These are phyloP conservation scores for Lophius americanus DNA, from an alignment of 2,797 vertebrate genomes.

Conservation along the genomic window DNA sequence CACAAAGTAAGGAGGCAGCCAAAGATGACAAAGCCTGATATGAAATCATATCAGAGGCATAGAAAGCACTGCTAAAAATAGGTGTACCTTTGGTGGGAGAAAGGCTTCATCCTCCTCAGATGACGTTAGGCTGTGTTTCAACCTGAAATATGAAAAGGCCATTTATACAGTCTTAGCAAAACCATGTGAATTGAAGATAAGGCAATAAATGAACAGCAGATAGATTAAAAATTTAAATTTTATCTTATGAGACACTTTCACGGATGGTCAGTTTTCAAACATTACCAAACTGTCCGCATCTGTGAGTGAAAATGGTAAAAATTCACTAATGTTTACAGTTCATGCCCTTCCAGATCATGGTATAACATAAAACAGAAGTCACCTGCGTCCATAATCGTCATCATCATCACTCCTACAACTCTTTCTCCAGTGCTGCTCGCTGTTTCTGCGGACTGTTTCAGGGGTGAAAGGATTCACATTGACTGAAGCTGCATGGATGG, in stretches of 20 bases:
- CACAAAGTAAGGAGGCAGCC: constrained; percentile 54
- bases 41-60: constrained; percentile 41
- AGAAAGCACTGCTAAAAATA: constrained; percentile 50
- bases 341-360: background rate
- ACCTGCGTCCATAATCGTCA: constrained; percentile 71
- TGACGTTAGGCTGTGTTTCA: constrained; percentile 78
- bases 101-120: constrained; percentile 82
- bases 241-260: background rate
- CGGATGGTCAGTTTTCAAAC: background rate
- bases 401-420: constrained; percentile 82
- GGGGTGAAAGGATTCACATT: constrained; percentile 97
- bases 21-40: constrained; percentile 65
- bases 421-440: constrained; percentile 76
- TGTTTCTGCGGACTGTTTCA: constrained; percentile 83
- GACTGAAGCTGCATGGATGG: constrained; percentile 76
- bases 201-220: background rate
- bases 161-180: constrained; percentile 4
- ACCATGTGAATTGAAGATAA: background rate
- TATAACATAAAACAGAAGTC: constrained; percentile 10
- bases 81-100: constrained; percentile 84
- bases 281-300: background rate
- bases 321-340: background rate
- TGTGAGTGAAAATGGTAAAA: background rate
- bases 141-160: constrained; percentile 64
- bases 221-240: background rate